These are phyloP conservation scores for Dallia pectoralis DNA, from an alignment of 2,797 vertebrate genomes.

Conservation along the genomic window DNA sequence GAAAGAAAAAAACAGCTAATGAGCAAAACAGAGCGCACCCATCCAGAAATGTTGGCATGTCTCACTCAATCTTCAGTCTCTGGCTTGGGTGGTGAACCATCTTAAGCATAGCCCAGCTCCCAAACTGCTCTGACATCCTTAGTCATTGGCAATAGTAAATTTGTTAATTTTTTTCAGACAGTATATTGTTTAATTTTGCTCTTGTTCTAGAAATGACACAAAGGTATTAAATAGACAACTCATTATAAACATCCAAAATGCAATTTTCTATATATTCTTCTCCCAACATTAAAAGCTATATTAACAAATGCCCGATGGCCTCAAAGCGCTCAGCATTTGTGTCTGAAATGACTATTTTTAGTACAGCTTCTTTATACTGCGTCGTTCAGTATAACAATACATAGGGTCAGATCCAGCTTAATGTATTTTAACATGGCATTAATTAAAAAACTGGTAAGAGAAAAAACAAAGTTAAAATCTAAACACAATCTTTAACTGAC, in stretches of 20 bases:
- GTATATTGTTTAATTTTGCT: neutral
- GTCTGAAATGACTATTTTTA: conserved; percentile 18
- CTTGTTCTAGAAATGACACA: neutral
- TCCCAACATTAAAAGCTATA: neutral
- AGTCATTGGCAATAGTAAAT: neutral
- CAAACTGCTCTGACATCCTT: neutral
- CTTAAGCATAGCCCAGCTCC: neutral
- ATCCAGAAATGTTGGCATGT: no score
- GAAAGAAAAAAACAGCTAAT: no score
- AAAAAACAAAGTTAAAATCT: conserved; percentile 20
- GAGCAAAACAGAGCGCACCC: no score
- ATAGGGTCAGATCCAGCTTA: neutral
- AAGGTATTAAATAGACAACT: neutral
- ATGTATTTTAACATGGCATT: conserved; percentile 1
- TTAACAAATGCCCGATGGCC: neutral
- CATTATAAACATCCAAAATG: neutral
- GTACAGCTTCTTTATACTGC: conserved; percentile 8
- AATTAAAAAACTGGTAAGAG: neutral
- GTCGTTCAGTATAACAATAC: neutral
- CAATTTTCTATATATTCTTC: neutral
- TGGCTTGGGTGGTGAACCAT: no score
- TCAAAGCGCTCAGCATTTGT: conserved; percentile 7
- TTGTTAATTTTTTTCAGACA: neutral
- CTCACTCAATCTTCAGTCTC: no score
- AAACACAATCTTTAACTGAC: conserved; percentile 9